Conservation (phyloP, 2,113 vertebrate genomes). For the Apaloderma vittatum region DNA sequence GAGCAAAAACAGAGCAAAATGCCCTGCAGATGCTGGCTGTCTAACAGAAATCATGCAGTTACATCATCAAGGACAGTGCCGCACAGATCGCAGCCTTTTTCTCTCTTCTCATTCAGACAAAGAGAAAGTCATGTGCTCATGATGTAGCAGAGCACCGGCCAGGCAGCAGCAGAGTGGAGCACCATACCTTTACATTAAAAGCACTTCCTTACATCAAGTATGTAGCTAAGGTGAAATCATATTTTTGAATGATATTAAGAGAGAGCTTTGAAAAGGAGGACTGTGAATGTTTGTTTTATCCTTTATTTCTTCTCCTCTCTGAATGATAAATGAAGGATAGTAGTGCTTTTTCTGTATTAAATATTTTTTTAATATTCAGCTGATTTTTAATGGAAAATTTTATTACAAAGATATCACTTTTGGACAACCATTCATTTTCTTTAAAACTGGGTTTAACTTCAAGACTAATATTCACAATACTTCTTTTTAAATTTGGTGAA, state of each 20-base stretch:
- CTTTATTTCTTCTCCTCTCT: not conserved
- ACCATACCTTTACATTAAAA: not conserved
- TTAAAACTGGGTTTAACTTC: not conserved
- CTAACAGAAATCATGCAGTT: not conserved
- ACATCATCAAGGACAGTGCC: not conserved
- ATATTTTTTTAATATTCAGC: not conserved
- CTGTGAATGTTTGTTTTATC: not conserved
- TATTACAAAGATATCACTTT: not conserved
- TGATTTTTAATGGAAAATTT: not conserved
- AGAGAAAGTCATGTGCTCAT: fast-evolving
- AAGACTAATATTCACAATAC: not conserved
- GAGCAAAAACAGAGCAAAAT: not conserved
- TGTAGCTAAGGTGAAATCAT: not conserved
- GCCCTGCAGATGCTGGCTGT: not conserved
- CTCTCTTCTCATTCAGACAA: not conserved
- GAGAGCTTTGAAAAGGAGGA: not conserved
- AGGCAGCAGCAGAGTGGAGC: not conserved
- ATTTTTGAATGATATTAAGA: not conserved
- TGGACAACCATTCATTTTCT: not conserved
- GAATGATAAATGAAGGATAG: not conserved
- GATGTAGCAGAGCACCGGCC: fast-evolving
- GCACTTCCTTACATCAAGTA: not conserved
- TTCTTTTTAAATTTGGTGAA: not conserved
- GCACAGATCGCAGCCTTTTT: not conserved
- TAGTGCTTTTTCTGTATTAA: not conserved